Conservation (phyloP, 2,113 vertebrate species). For the Isichthys henryi region DNA sequence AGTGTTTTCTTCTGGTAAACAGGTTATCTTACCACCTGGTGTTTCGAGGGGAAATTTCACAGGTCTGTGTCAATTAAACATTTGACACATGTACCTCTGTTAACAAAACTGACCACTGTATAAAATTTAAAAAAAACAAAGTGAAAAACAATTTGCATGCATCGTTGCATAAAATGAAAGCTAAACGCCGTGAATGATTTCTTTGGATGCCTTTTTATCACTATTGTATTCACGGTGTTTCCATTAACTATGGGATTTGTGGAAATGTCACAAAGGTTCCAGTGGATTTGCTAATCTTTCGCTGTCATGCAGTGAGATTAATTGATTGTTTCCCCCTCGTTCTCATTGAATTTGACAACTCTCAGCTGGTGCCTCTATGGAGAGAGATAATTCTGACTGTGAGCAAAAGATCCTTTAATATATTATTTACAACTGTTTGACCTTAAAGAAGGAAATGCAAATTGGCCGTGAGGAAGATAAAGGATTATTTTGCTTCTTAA, state of each 20-base stretch:
- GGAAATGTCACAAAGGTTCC: slow-evolving; percentile 17
- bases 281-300: background rate
- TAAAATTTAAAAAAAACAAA: background rate
- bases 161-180: background rate
- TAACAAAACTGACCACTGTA: background rate
- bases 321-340: slow-evolving; percentile 55
- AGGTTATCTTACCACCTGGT: background rate
- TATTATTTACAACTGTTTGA: slow-evolving; percentile 66
- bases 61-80: background rate
- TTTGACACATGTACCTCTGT: background rate
- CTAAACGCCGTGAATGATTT: background rate
- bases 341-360: slow-evolving; percentile 40
- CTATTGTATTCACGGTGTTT: slow-evolving; percentile 37
- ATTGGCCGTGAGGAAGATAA: slow-evolving; percentile 50
- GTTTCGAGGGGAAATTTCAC: background rate
- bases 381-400: slow-evolving; percentile 49
- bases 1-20: background rate
- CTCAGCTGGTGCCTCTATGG: slow-evolving; percentile 56
- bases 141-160: background rate
- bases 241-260: slow-evolving; percentile 40
- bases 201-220: slow-evolving; percentile 11
- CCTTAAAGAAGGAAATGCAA: slow-evolving; percentile 64
- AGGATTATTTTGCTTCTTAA: slow-evolving; percentile 56
- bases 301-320: slow-evolving; percentile 44
- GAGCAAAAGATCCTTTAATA: slow-evolving; percentile 53